Evolutionary conservation across 1,140 invertebrate genomes (phyloP).

Genomic region (Brachionus asplanchnoidis): DNA sequence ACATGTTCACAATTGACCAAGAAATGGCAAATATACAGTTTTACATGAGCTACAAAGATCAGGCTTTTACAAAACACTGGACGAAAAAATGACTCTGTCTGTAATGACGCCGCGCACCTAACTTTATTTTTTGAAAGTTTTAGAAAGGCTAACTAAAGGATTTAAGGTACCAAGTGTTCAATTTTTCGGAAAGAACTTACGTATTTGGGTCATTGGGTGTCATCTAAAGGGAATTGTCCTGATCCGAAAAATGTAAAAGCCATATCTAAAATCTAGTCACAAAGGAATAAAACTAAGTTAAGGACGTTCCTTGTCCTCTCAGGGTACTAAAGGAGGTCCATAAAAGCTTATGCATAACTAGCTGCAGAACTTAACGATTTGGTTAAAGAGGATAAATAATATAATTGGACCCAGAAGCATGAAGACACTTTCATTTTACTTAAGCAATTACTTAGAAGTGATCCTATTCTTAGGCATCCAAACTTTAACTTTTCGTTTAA

Average conservation of each 20-base stretch:
- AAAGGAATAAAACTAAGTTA: not conserved
- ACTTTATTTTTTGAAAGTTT: no score
- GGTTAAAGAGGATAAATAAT: conserved; percentile 48
- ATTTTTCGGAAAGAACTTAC: not conserved
- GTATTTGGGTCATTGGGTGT: conserved; percentile 44
- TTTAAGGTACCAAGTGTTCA: not conserved
- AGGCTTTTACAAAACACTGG: conserved; percentile 84
- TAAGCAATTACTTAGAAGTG: not conserved
- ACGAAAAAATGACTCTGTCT: no score
- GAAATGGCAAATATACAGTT: conserved; percentile 76
- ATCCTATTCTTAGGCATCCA: no score
- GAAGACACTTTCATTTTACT: not conserved
- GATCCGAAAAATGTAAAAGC: conserved; percentile 47
- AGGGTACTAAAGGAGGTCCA: conserved; percentile 53
- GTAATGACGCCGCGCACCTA: conserved; percentile 79
- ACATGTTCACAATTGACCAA: conserved; percentile 69
- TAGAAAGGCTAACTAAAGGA: no score
- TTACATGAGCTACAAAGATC: conserved; percentile 67
- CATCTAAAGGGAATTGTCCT: conserved; percentile 47
- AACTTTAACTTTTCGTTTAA: no score
- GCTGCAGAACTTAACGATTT: conserved; percentile 52
- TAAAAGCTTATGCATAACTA: conserved; percentile 49
- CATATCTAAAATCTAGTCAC: not conserved
- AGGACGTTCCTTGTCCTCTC: conserved; percentile 56
- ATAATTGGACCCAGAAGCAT: not conserved